Base-by-base conservation (phyloP, 1,140 invertebrate species). In the Musca domestica region DNA sequence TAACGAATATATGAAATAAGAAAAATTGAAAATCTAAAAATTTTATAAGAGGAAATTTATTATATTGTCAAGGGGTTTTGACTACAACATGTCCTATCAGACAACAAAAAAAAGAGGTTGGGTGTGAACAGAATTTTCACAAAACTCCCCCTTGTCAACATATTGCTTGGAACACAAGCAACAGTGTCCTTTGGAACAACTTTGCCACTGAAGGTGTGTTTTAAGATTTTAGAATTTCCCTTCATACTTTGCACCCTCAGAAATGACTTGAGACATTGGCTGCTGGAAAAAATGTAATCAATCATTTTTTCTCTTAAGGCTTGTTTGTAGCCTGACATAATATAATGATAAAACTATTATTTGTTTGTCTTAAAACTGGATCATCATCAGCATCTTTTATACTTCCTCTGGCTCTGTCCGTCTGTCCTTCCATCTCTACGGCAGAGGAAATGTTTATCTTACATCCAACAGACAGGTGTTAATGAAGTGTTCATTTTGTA, bases 401-500 rank as follows among this genome's bases (percentile, higher is more conserved):
- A 56, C 15, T 56, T 27, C 27, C 27, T 3, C 27, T 4, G 27
- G 27, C 27, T 30, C 3, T 30, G 27, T 4, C 9, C 27, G 9
- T 30, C 27, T 9, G 3, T 9, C 27, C 27, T 30, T 30, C 27
- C 34, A 5, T 41, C 2, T 41, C 34, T 12, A 9, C 34, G 12
- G 2, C 34, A 41, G 10, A 12, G 12, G 12, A 41, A 41, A 5
- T 41, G 34, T 30, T 64, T 47, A 23, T 64, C 71, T 52, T 63
- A 56, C 64, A 41, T 15, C 20, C 14, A 25, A n/a, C 70, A 68
- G 65, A 30, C 49, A 77, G 76, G 74, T 77, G 76, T 74, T 78
- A 77, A 78, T 78, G 76, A 78, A 78, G 76, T 78, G 71, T 74
- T 67, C 67, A 64, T 73, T 64, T 48, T 48, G 30, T 41, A 61